phyloP scores from a whole-genome alignment of 1,140 invertebrate genomes.

The Andrena cerasifolii region DNA sequence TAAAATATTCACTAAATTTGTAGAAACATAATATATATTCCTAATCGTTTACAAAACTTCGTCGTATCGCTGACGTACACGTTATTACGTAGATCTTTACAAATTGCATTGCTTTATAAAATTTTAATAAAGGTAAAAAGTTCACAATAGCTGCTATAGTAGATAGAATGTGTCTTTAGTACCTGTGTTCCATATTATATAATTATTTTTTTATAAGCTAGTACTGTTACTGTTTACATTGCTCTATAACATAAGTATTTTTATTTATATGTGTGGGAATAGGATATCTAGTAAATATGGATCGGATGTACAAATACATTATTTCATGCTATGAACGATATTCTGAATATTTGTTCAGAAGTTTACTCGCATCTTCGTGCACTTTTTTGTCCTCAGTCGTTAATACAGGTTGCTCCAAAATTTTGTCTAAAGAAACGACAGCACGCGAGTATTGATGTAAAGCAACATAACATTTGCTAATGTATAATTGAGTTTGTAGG shows the following conservation, averaged over 20 bases:
- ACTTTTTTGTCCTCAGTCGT: constrained; percentile 80
- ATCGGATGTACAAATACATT: constrained; percentile 27
- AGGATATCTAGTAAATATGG: constrained; percentile 17
- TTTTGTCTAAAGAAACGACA: constrained; percentile 84
- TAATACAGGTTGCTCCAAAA: constrained; percentile 74
- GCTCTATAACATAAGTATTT: constrained; percentile 4
- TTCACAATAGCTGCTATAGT: constrained; percentile 6
- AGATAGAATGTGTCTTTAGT: constrained; percentile 29
- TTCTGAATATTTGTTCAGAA: constrained; percentile 72
- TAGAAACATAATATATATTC: constrained; percentile 18
- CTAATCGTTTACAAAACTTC: constrained; percentile 10
- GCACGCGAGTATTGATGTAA: constrained; percentile 83
- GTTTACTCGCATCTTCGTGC: constrained; percentile 66
- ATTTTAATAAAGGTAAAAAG: constrained; percentile 37
- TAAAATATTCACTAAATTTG: constrained; percentile 25
- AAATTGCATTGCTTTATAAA: constrained; percentile 33
- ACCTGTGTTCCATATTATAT: constrained; percentile 23
- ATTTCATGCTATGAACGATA: constrained; percentile 65
- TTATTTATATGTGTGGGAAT: constrained; percentile 16
- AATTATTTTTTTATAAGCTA: constrained; percentile 37
- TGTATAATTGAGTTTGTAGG: constrained; percentile 88
- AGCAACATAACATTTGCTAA: constrained; percentile 88
- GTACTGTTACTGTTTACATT: neutral
- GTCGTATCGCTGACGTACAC: neutral
- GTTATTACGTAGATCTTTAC: neutral